Evolutionary conservation across 2,113 vertebrate species (phyloP).

Genomic region (Fulmarus glacialis): DNA sequence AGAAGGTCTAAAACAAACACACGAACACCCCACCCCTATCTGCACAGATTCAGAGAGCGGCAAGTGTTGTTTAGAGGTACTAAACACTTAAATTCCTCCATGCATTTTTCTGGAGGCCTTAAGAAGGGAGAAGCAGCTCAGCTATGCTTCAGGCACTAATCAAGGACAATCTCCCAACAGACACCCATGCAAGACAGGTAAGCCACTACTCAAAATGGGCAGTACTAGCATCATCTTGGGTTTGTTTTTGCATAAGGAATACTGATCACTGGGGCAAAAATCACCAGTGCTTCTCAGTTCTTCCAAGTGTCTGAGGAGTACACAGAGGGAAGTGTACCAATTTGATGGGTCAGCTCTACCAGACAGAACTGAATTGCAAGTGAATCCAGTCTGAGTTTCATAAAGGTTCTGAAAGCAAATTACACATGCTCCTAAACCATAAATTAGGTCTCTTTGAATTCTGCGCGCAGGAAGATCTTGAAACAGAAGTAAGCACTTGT

Average conservation of each 20-base stretch:
- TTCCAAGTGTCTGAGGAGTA: not conserved
- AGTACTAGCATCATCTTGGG: not conserved
- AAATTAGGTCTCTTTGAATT: not conserved
- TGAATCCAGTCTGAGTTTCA: not conserved
- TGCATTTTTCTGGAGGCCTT: not conserved
- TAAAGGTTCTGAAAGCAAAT: not conserved
- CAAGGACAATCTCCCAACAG: not conserved
- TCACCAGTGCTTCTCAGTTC: not conserved
- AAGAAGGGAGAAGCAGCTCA: not conserved
- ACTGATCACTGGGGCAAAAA: not conserved
- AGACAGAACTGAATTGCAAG: not conserved
- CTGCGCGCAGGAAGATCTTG: not conserved
- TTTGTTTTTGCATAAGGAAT: not conserved
- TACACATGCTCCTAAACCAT: accelerated
- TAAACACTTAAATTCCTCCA: not conserved
- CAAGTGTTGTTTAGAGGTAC: not conserved
- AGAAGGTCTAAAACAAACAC: not conserved
- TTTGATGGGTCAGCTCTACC: not conserved
- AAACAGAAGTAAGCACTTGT: not conserved
- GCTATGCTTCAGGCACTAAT: not conserved
- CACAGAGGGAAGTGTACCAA: not conserved
- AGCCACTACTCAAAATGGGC: not conserved
- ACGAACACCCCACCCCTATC: not conserved
- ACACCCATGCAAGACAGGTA: not conserved
- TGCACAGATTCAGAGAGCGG: not conserved